These are phyloP conservation scores for Coregonus sp. DNA, from an alignment of 2,797 vertebrate genomes.

Conservation along the genomic window DNA sequence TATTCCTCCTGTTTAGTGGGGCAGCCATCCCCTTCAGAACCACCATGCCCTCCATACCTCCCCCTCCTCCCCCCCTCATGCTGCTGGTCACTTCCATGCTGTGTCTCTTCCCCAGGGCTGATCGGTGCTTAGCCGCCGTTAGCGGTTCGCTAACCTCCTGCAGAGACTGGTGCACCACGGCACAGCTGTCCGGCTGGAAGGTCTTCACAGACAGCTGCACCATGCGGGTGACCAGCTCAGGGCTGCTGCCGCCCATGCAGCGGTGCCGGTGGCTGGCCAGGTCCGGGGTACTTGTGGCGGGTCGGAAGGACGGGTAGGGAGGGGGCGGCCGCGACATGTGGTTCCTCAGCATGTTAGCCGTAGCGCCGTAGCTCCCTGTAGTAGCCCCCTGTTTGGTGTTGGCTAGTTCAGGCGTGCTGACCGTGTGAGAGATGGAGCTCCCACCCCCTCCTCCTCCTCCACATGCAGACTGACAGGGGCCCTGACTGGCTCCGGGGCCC, in stretches of 20 bases:
- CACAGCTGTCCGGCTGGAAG: slow-evolving; percentile 94
- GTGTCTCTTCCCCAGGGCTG: slow-evolving; percentile 86
- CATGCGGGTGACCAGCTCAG: slow-evolving; percentile 90
- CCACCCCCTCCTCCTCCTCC: slow-evolving; percentile 57
- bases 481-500: slow-evolving; percentile 66
- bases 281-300: slow-evolving; percentile 94
- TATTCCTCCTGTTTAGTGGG: slow-evolving; percentile 84
- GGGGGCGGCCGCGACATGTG: slow-evolving; percentile 89
- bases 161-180: slow-evolving; percentile 89
- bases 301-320: slow-evolving; percentile 87
- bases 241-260: slow-evolving; percentile 90
- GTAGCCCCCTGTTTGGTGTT: slow-evolving; percentile 82
- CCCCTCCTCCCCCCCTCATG: slow-evolving; percentile 76
- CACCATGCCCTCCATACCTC: slow-evolving; percentile 82
- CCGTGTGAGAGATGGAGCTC: slow-evolving; percentile 91
- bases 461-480: slow-evolving; percentile 65
- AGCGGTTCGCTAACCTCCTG: slow-evolving; percentile 94
- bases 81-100: slow-evolving; percentile 93
- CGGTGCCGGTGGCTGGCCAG: slow-evolving; percentile 92
- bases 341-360: slow-evolving; percentile 85
- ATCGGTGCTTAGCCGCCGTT: slow-evolving; percentile 84
- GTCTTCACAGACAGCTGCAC: slow-evolving; percentile 97
- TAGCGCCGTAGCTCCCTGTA: slow-evolving; percentile 66
- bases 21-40: slow-evolving; percentile 82
- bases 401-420: slow-evolving; percentile 93